Conservation (phyloP, 1,140 invertebrate species). For the Tribolium castaneum region DNA sequence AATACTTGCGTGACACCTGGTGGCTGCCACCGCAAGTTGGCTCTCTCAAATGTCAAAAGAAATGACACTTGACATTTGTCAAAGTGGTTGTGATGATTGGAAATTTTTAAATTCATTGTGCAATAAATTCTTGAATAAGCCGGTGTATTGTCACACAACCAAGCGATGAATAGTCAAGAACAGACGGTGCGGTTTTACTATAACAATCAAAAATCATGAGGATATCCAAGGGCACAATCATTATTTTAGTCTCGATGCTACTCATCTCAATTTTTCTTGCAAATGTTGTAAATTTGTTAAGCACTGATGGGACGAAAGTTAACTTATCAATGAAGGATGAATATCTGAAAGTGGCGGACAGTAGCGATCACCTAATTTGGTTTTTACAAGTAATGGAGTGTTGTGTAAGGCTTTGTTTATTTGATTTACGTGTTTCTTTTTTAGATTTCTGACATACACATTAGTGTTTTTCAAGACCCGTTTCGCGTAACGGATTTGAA, state of each 20-base stretch:
- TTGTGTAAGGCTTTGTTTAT: slow-evolving; percentile 20
- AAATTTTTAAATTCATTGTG: not conserved
- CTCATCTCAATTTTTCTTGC: slow-evolving; percentile 69
- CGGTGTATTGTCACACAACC: not conserved
- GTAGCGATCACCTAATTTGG: slow-evolving; percentile 74
- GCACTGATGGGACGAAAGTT: slow-evolving; percentile 60
- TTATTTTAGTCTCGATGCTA: slow-evolving; percentile 66
- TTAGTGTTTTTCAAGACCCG: slow-evolving; percentile 86
- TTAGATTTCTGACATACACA: slow-evolving; percentile 89
- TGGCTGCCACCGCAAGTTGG: not conserved
- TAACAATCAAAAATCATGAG: slow-evolving; percentile 63
- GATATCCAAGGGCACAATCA: slow-evolving; percentile 65
- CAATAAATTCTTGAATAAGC: not conserved
- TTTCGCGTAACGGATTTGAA: slow-evolving; percentile 80
- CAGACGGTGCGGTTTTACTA: not conserved
- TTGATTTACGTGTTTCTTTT: slow-evolving; percentile 51
- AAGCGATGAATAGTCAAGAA: slow-evolving; percentile 7
- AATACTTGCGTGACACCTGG: not conserved
- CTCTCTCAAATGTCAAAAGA: no score
- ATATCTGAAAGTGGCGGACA: slow-evolving; percentile 65
- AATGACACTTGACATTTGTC: not conserved
- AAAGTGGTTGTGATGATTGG: not conserved
- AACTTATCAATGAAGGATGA: slow-evolving; percentile 46
- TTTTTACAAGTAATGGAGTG: slow-evolving; percentile 76
- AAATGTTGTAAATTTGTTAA: slow-evolving; percentile 69